These are phyloP conservation scores for Apodemia hepburni DNA, from an alignment of 2,888 invertebrate species.

Conservation along the genomic window DNA sequence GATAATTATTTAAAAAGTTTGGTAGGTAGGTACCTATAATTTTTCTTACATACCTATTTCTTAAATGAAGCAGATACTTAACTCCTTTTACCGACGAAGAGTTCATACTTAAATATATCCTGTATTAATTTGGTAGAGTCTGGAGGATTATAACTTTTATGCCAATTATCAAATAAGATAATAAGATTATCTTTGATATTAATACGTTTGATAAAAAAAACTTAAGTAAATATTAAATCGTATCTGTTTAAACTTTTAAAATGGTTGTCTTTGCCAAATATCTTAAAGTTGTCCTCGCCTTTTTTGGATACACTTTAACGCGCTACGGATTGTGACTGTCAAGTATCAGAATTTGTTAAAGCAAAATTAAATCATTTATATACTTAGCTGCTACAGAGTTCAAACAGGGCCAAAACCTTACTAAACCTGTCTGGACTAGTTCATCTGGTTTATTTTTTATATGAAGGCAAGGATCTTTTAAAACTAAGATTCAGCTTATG, in stretches of 20 bases:
- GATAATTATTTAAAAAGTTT: background rate
- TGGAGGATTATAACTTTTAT: too few species aligned
- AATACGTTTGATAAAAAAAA: too few species aligned
- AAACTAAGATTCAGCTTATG: slow-evolving; percentile 12
- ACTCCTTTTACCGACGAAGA: background rate
- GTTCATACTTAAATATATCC: too few species aligned
- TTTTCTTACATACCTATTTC: background rate
- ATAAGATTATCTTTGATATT: too few species aligned
- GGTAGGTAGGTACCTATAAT: background rate
- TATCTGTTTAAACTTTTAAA: slow-evolving; percentile 33
- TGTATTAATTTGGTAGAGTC: too few species aligned
- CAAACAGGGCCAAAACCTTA: slow-evolving; percentile 41
- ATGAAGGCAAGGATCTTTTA: slow-evolving; percentile 18
- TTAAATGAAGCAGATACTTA: background rate
- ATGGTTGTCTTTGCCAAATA: slow-evolving; percentile 71
- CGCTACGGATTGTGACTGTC: slow-evolving; percentile 42
- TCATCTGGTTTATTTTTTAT: slow-evolving; percentile 24
- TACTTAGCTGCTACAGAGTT: slow-evolving; percentile 51
- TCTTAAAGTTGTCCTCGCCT: slow-evolving; percentile 65
- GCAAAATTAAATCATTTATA: slow-evolving; percentile 53
- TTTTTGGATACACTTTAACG: slow-evolving; percentile 64
- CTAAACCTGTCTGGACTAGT: slow-evolving; percentile 60
- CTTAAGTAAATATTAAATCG: slow-evolving; percentile 19
- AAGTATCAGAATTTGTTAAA: slow-evolving; percentile 44
- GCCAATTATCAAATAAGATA: too few species aligned